Base-by-base conservation (phyloP, 1,140 invertebrate species). In the Hydropsyche tenuis region DNA sequence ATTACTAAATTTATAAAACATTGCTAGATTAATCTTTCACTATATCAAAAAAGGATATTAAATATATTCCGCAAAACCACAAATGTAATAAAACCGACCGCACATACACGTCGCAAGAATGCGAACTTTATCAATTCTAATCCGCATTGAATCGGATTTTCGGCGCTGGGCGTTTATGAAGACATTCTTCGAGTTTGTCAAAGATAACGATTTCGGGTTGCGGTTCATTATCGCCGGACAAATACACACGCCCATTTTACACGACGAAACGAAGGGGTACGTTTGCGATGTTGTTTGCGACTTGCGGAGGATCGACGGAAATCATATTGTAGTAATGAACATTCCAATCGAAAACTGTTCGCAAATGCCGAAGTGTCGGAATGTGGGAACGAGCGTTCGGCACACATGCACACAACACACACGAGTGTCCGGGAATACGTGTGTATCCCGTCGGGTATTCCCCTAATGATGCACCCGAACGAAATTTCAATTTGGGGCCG, bases 311-410 rank as follows among this genome's bases (percentile, higher is more conserved):
- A 65, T 23, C 63, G 30, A 23, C 42, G 65, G 42, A 68, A 68
- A 68, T 68, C 42, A 65, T 65, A 65, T 48, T 68, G 65, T 43
- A 68, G 22, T 68, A 68, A 68, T 48, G 45, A 68, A 68, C 22
- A 68, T 68, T 68, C 65, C 65, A 25, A 68, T 68, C 20, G 42
- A 48, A 48, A 68, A 48, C 23, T 68, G 42, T 68, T 43, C 42
- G 65, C 22, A 46, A 48, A 48, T 68, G 65, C 45, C 65, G 42
- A 48, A 68, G 45, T 68, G 65, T 48, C 23, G 65, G 65, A 68
- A 68, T 68, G 65, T 16, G 65, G n/a, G 23, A 68, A 68, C 23
- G 43, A 68, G 22, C 64, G 4, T 43, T 68, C 43, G 37, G 20
- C n/a, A 30, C 62, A 16, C 25, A 42, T 42, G 9, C 9, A 9